These are phyloP conservation scores for Idaea straminata DNA, from an alignment of 2,888 invertebrate genomes.

Conservation along the genomic window DNA sequence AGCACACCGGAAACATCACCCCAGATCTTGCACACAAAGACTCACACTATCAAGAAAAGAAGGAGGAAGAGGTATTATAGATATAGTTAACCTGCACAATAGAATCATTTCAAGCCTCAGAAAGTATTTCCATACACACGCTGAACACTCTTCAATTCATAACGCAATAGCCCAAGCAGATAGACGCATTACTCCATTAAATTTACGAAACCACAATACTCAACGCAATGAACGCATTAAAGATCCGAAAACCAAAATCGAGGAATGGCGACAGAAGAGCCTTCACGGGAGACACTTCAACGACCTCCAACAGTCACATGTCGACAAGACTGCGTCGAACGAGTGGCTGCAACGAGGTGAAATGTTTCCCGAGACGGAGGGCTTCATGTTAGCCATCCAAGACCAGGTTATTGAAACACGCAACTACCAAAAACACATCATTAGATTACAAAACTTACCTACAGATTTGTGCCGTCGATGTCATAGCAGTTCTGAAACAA, in stretches of 20 bases:
- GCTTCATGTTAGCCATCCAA: conserved; percentile 17
- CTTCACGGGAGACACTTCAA: conserved; percentile 15
- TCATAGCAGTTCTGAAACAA: conserved; percentile 20
- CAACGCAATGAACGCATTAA: neutral
- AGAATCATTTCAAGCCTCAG: neutral
- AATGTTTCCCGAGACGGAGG: conserved; percentile 20
- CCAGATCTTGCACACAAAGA: conserved; percentile 17
- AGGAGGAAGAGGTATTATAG: conserved; percentile 19
- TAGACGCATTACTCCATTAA: neutral
- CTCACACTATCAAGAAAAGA: conserved; percentile 18
- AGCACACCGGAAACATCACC: conserved; percentile 24
- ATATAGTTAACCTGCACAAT: neutral
- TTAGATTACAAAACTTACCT: neutral
- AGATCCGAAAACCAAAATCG: neutral
- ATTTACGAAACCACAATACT: neutral
- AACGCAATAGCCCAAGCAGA: neutral
- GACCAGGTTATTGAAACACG: conserved; percentile 10
- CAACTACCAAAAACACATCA: conserved; percentile 9
- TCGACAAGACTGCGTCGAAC: conserved; percentile 21
- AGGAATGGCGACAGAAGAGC: conserved; percentile 3
- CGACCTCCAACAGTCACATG: conserved; percentile 5
- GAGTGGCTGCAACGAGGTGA: conserved; percentile 15
- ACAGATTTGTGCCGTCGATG: conserved; percentile 13
- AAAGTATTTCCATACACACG: neutral
- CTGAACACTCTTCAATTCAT: neutral